These are phyloP conservation scores for Opisthograptis luteolata DNA, from an alignment of 2,888 invertebrate genomes.

Conservation along the genomic window DNA sequence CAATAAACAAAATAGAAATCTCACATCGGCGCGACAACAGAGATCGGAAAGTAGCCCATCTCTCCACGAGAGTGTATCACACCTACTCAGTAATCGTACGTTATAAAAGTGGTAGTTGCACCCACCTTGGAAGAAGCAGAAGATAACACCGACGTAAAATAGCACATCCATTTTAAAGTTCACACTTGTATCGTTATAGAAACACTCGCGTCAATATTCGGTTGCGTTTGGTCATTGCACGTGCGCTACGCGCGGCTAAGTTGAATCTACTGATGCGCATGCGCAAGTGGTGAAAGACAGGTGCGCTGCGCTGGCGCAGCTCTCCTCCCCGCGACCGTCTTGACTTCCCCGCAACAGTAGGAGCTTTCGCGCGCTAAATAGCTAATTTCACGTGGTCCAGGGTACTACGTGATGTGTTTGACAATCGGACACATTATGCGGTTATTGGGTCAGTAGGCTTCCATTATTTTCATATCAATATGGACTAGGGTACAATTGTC, in stretches of 20 bases:
- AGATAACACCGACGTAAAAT: constrained; percentile 52
- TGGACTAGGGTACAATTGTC: constrained; percentile 5
- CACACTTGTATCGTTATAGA: constrained; percentile 52
- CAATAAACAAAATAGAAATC: constrained; percentile 43
- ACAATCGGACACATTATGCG: constrained; percentile 35
- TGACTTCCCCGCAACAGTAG: constrained; percentile 26
- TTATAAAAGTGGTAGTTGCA: constrained; percentile 3
- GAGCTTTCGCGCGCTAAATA: constrained; percentile 73
- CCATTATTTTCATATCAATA: constrained; percentile 9
- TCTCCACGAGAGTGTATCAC: constrained; percentile 33
- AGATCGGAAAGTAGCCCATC: constrained; percentile 52
- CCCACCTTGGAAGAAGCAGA: constrained; percentile 61
- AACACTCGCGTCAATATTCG: constrained; percentile 66
- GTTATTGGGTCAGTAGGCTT: constrained; percentile 48
- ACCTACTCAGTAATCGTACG: constrained; percentile 17
- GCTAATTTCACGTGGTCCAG: constrained; percentile 61
- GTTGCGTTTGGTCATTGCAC: constrained; percentile 60
- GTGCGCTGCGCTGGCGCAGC: constrained; percentile 60
- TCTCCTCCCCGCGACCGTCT: constrained; percentile 31
- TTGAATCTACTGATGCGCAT: constrained; percentile 53
- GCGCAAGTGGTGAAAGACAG: constrained; percentile 46
- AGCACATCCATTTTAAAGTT: constrained; percentile 70
- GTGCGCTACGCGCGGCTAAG: constrained; percentile 47
- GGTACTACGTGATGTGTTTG: constrained; percentile 46
- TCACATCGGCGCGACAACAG: constrained; percentile 34